A percentile compares a stretch with the other conserved stretches of the same genome.
phyloP scores from a whole-genome alignment of 2,888 invertebrate genomes.

The Pheosia gnoma region DNA sequence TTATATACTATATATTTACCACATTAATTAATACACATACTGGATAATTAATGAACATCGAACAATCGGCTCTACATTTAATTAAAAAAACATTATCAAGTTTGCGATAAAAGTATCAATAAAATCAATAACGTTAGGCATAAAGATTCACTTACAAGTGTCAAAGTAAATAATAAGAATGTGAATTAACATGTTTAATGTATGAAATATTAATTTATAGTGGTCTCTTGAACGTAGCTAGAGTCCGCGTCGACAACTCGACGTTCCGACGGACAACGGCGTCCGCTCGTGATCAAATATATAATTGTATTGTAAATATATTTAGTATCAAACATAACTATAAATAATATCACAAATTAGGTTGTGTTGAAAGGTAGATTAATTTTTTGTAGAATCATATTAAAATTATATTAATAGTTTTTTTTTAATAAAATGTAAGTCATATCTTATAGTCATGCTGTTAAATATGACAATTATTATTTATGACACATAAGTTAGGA shows the following conservation, averaged over 20 bases:
- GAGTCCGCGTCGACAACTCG: constrained; percentile 13
- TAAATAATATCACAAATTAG: background rate
- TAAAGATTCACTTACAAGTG: background rate
- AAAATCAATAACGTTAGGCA: background rate
- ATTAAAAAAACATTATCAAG: background rate
- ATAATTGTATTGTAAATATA: background rate
- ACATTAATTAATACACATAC: too few species aligned
- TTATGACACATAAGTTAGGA: constrained; percentile 4
- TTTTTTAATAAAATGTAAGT: constrained; percentile 11
- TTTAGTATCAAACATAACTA: background rate
- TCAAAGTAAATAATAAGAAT: background rate
- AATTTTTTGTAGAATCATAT: constrained; percentile 12
- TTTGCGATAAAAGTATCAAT: background rate
- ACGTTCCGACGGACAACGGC: constrained; percentile 29
- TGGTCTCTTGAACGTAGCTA: constrained; percentile 5
- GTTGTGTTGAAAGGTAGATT: constrained; percentile 2
- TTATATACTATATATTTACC: background rate
- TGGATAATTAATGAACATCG: background rate
- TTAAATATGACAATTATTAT: constrained; percentile 17
- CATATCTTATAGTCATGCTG: constrained; percentile 14
- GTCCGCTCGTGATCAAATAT: constrained; percentile 3
- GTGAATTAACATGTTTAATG: background rate
- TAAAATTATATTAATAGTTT: constrained; percentile 10
- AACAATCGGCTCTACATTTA: background rate
- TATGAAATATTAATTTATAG: background rate